Conservation (phyloP, 2,113 vertebrate genomes). For the Fulmarus glacialis region DNA sequence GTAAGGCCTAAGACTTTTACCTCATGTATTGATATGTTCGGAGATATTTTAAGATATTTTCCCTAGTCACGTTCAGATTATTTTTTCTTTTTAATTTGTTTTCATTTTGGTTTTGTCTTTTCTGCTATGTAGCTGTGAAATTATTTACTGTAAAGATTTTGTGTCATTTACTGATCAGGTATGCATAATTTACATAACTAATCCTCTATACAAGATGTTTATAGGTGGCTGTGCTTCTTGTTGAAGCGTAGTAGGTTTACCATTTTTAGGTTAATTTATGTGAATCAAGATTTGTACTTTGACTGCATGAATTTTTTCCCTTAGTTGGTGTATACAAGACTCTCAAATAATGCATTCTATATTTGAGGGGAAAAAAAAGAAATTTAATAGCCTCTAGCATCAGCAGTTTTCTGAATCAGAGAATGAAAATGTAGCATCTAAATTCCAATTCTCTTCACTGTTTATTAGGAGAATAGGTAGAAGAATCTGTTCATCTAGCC, state of each 20-base stretch:
- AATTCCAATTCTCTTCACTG: background rate
- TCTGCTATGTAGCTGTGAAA: background rate
- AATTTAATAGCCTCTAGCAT: background rate
- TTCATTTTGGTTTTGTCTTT: background rate
- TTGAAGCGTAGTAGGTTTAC: background rate
- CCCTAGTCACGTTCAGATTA: background rate
- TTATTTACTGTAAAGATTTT: background rate
- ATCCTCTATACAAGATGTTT: background rate
- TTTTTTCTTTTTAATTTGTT: background rate
- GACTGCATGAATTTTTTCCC: background rate
- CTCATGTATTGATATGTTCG: background rate
- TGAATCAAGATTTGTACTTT: background rate
- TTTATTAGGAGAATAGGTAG: background rate
- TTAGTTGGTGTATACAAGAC: background rate
- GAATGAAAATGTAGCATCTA: background rate
- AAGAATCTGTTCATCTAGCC: background rate
- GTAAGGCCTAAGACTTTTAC: background rate
- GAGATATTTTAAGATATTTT: background rate
- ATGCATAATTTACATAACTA: background rate
- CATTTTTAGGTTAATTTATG: background rate
- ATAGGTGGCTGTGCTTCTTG: background rate
- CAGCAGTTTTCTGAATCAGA: background rate
- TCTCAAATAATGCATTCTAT: background rate
- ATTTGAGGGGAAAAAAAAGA: fast-evolving
- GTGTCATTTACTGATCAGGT: background rate